These are phyloP conservation scores for Corvus moneduloides DNA, from an alignment of 2,113 vertebrate species.

Conservation along the genomic window DNA sequence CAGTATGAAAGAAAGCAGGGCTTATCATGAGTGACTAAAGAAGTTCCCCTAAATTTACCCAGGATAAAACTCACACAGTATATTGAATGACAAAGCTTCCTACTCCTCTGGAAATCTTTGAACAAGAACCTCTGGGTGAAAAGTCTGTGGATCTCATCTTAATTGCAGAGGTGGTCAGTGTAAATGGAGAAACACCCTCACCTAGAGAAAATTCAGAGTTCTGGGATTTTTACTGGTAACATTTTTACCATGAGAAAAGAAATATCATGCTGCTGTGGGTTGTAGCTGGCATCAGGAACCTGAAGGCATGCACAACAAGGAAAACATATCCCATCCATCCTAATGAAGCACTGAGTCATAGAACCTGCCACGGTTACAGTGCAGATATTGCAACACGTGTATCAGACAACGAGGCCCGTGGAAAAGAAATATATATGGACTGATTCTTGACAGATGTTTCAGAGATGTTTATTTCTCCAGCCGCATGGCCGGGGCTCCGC, in stretches of 20 bases:
- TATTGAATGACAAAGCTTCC: background rate
- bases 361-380: background rate
- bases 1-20: background rate
- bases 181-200: background rate
- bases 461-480: no score
- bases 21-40: background rate
- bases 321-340: background rate
- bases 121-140: background rate
- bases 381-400: no score
- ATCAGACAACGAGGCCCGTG: no score
- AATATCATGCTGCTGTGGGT: background rate
- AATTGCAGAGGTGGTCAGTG: background rate
- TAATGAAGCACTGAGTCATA: background rate
- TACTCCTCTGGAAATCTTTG: background rate
- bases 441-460: no score
- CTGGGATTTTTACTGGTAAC: background rate
- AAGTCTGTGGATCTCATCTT: background rate
- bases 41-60: background rate
- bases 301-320: background rate
- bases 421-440: no score
- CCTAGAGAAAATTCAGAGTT: background rate
- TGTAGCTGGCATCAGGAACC: background rate
- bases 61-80: background rate
- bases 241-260: background rate
- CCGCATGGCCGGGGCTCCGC: no score